Conservation (phyloP, 2,888 invertebrate genomes). For the Drosophila mercatorum region DNA sequence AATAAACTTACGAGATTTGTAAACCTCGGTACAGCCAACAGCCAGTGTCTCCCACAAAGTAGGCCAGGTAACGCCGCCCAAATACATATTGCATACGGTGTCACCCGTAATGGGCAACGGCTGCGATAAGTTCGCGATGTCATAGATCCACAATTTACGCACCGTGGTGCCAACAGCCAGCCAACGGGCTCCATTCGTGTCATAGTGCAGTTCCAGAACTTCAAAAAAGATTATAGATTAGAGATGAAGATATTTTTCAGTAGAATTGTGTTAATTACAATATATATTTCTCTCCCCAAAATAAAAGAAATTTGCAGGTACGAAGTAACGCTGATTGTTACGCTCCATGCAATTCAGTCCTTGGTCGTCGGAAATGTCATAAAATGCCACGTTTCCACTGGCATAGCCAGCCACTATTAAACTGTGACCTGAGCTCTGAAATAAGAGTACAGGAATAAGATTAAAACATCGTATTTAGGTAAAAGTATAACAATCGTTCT, state of each 20-base stretch:
- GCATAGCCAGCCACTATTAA: slow-evolving; percentile 87
- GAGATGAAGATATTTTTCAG: neutral
- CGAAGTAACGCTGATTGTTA: slow-evolving; percentile 82
- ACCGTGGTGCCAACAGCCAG: slow-evolving; percentile 61
- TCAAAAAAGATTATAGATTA: slow-evolving; percentile 6
- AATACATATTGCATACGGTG: slow-evolving; percentile 51
- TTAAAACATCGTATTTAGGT: slow-evolving; percentile 14
- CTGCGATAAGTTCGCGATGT: slow-evolving; percentile 69
- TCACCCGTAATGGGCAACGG: slow-evolving; percentile 68
- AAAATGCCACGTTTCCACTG: slow-evolving; percentile 88
- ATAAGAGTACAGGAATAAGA: slow-evolving; percentile 59
- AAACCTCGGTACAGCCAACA: slow-evolving; percentile 63
- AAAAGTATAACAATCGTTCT: neutral
- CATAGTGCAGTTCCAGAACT: slow-evolving; percentile 83
- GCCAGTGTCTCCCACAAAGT: slow-evolving; percentile 77
- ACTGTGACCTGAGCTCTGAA: slow-evolving; percentile 82
- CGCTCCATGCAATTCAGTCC: slow-evolving; percentile 71
- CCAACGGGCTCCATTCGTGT: slow-evolving; percentile 81
- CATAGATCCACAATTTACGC: slow-evolving; percentile 73
- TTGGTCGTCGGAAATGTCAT: slow-evolving; percentile 86
- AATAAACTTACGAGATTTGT: slow-evolving; percentile 63
- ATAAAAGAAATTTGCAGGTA: slow-evolving; percentile 86
- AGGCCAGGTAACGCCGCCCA: slow-evolving; percentile 77
- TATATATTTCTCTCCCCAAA: slow-evolving; percentile 86
- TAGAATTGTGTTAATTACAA: slow-evolving; percentile 81